These are phyloP conservation scores for Mystacides longicornis DNA, from an alignment of 2,888 invertebrate species.

Conservation along the genomic window DNA sequence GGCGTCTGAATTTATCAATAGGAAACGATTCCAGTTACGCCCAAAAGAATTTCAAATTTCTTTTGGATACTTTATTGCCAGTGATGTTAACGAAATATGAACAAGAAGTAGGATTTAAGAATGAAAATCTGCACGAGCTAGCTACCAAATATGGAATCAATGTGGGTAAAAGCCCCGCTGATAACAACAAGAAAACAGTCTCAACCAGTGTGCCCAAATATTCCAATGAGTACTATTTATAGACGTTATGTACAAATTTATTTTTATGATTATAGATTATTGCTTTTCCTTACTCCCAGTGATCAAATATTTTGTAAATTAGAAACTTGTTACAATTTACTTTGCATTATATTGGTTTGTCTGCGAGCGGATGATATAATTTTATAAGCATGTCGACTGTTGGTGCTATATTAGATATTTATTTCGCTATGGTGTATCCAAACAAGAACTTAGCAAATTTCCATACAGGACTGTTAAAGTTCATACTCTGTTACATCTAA, in stretches of 20 bases:
- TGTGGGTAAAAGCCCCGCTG: slow-evolving; percentile 41
- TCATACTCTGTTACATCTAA: no score
- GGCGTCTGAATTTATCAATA: slow-evolving; percentile 56
- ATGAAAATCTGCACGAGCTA: slow-evolving; percentile 44
- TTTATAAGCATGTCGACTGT: no score
- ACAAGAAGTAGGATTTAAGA: slow-evolving; percentile 53
- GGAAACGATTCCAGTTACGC: slow-evolving; percentile 43
- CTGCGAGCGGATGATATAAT: no score
- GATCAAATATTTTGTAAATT: no score
- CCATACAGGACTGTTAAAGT: no score
- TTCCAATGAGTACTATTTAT: slow-evolving; percentile 56
- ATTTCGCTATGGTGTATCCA: no score
- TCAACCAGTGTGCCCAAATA: slow-evolving; percentile 54
- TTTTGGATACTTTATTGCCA: slow-evolving; percentile 57
- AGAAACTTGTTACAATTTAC: no score
- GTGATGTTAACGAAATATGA: slow-evolving; percentile 55
- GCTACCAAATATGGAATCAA: slow-evolving; percentile 50
- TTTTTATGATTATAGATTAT: no score
- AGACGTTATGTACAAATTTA: not conserved
- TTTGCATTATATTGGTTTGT: no score
- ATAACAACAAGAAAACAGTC: slow-evolving; percentile 51
- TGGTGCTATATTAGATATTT: no score
- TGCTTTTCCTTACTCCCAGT: no score
- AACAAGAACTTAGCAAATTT: no score
- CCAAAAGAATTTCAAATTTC: slow-evolving; percentile 63